Base-by-base conservation (phyloP, 2,797 vertebrate genomes). In the Cirrhinus mrigala region DNA sequence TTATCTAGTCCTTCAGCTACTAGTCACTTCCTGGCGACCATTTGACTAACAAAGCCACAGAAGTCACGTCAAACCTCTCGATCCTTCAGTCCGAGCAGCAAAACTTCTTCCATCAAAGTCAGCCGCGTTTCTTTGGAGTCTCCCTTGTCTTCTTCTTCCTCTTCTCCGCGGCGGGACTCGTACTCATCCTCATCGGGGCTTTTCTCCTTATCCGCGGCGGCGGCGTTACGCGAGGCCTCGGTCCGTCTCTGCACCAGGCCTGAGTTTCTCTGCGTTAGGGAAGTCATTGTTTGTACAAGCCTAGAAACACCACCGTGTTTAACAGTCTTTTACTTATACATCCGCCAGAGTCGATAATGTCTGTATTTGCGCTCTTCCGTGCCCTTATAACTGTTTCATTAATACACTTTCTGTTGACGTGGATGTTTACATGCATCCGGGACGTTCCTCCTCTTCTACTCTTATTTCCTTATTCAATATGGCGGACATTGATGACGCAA, bases 211-310 rank as follows among this genome's bases (percentile, higher is more conserved):
- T 97, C 97, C 12, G 75, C 75, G 90, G 94, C 94, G 85, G 94
- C 92, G 86, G 97, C 97, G 91, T 90, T 96, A 92, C 98, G 97
- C 71, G 96, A 97, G 92, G 97, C 97, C 95, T 98, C 98, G 89
- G 97, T 98, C 90, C 96, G 95, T 93, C 98, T 95, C 95, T 99
- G 98, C 94, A 99, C 98, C 90, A 99, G 96, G 95, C 98, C 97
- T 85, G 98, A 98, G 93, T 90, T 97, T 88, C 97, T 96, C 93
- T 98, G 97, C 87, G 96, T 96, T 88, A 99, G 91, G 81, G 97
- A 95, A 94, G 95, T 95, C 97, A 98, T 99, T 80, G 89, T 92
- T 85, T 89, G 86, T 70, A 86, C 79, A 89, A 66, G 52, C 74
- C 79, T 82, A 52, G 74, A 75, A 79, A 84, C 88, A 82, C 62